phyloP scores from a whole-genome alignment of 1,140 invertebrate genomes.

The Charaxes varanes region DNA sequence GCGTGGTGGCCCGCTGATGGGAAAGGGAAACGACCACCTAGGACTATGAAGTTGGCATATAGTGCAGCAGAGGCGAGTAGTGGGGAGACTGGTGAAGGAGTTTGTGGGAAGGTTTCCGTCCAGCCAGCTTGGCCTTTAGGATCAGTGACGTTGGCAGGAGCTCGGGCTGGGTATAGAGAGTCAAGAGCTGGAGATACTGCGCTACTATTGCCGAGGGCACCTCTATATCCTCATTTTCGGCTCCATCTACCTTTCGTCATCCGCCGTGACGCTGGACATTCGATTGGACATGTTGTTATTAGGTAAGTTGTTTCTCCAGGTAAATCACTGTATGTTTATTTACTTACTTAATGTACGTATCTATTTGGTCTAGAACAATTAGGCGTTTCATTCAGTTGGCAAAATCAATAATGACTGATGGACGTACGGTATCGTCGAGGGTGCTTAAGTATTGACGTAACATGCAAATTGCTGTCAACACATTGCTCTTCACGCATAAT shows the following conservation, averaged over 20 bases:
- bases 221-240: conserved; percentile 90
- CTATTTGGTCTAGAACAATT: too few relatives aligned
- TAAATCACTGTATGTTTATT: too few relatives aligned
- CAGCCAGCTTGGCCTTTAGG: conserved; percentile 84
- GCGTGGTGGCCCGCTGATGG: conserved; percentile 89
- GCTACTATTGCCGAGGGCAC: conserved; percentile 90
- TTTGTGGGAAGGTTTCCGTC: conserved; percentile 78
- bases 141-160: conserved; percentile 82
- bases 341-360: too few relatives aligned
- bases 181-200: conserved; percentile 86
- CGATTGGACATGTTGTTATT: conserved; percentile 86
- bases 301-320: conserved; percentile 80
- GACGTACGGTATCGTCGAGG: too few relatives aligned
- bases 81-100: conserved; percentile 79
- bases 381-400: too few relatives aligned
- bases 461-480: too few relatives aligned
- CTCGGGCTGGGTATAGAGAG: conserved; percentile 87
- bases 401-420: too few relatives aligned
- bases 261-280: conserved; percentile 77
- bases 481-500: too few relatives aligned
- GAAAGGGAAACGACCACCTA: conserved; percentile 75
- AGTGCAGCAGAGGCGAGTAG: conserved; percentile 86
- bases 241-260: conserved; percentile 90
- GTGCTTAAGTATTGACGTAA: too few relatives aligned
- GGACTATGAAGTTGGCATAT: conserved; percentile 86